Evolutionary conservation across 2,113 vertebrate genomes (phyloP), one percentile per base, ranked within the genome.

Genomic region (Thunnus maccoyii): DNA sequence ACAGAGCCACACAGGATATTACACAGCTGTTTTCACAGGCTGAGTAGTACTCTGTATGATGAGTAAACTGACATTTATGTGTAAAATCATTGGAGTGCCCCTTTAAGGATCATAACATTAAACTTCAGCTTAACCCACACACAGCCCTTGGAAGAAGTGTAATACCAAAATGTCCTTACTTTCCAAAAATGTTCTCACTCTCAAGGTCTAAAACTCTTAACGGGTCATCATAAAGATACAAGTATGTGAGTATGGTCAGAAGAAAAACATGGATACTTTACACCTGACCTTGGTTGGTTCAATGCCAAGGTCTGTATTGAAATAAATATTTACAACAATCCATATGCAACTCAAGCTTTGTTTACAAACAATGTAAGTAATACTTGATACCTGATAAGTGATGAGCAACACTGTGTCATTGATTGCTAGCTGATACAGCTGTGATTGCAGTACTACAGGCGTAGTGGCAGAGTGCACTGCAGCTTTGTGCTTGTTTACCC

Each of bases 401-500:
- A 66, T 5, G 17, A 69, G 65, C 54, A 32, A 6, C 32, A 2
- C 47, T 27, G 50, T 55, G 52, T 11, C 46, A 80, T 81, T 72
- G 85, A 90, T 86, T 60, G 47, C 12, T 57, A 44, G 30, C 62
- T 56, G 57, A 52, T 47, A 48, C 6, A 30, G 65, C 75, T 67
- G 51, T 80, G 64, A 61, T 77, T 32, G 48, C 17, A 71, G 70
- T 36, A 44, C n/a, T 20, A 54, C 2, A 15, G 22, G 9, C 36
- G 6, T 41, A 41, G 36, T 44, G 15, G 46, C 2, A 67, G 50
- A 68, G 16, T 41, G 64, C 48, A 10, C 77, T 52, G 82, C 47
- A 41, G 72, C 62, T 78, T 41, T 72, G 48, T 78, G 64, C 83
- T 73, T 78, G 57, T 83, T 80, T 57, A 25, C 30, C 27, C 46